Base-by-base conservation (phyloP, 2,888 invertebrate species). In the Spatulosminthurus flaviceps region DNA sequence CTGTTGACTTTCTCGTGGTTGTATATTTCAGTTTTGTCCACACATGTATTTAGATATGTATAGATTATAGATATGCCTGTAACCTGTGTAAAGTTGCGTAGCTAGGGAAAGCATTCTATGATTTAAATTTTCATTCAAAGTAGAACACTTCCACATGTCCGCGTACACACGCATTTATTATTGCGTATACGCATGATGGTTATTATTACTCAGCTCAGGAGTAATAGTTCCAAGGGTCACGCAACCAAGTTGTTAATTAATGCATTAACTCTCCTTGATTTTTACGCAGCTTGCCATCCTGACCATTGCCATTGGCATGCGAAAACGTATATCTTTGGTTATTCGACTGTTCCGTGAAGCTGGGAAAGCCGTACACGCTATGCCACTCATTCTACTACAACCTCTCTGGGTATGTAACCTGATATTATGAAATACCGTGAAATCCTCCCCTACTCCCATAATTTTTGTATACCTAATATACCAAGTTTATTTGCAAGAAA, bases 281-380 rank as follows among this genome's bases (percentile, higher is more conserved):
- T 51, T 51, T n/a, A 28, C 83, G 9, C 86, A 89, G 89, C 82
- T 87, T 1, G 84, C 91, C 19, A 88, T 91, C 19, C 83, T 91
- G 70, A 86, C 91, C 22, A 87, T 92, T 1, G 88, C 92, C 34
- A 85, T 91, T 51, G 90, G 90, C 0, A 89, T 92, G 90, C 87
- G 92, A 80, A 92, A 91, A 84, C 88, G 92, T 78, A 91, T 92
- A 71, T 87, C 89, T 81, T 87, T 92, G 79, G 92, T 92, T 0
- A 90, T 91, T 34, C 90, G 90, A 82, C 87, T 92, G 41, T 92
- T 92, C 86, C 89, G 89, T 83, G 92, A 92, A 87, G 90, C 92
- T 29, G 92, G 92, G 77, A 92, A 91, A 87, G 92, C 92, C 0
- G 87, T 92, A 29, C 87, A 89, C 26, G 87, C 89, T 11, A 92